Base-by-base conservation (phyloP, 2,797 vertebrate genomes). In the Orestias chungarensis region DNA sequence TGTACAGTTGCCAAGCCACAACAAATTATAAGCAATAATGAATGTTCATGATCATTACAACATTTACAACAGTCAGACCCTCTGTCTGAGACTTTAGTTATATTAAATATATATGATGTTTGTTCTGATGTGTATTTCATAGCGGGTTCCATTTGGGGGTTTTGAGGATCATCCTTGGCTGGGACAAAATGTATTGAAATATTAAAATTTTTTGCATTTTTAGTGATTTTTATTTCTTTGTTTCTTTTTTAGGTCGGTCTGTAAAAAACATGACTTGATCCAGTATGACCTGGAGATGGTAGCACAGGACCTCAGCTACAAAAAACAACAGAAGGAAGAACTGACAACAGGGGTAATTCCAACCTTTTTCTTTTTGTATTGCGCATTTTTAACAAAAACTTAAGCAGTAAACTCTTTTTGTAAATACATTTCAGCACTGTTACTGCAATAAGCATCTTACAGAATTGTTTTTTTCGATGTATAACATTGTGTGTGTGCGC, bases 321-420 rank as follows among this genome's bases (percentile, higher is more conserved):
- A 98, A 92, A 99, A 99, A 87, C 97, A 98, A 82, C 98, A 99
- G 90, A 96, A 94, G 70, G 97, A 99, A 78, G 98, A 99, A 85
- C 90, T 99, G 88, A 94, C 91, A 76, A 96, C 96, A 14, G 98
- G 98, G 94, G 98, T 98, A 90, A 94, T 90, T 20, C 2, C 5
- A 62, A 38, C 33, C 25, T 59, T 1, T 59, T 33, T 33, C 31
- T 59, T n/a, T n/a, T n/a, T n/a, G n/a, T n/a, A n/a, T n/a, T n/a
- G n/a, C n/a, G n/a, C n/a, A n/a, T n/a, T n/a, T n/a, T n/a, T n/a
- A n/a, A n/a, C n/a, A n/a, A n/a, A n/a, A 17, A 20, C 23, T 20
- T 35, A 35, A 35, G 2, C 31, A 23, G 33, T 62, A n/a, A 15
- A 11, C 11, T 62, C 40, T 62, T 55, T 12, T 61, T 40, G 23